Evolutionary conservation across 2,888 invertebrate genomes (phyloP).

Genomic region (Hyposoter dolosus): DNA sequence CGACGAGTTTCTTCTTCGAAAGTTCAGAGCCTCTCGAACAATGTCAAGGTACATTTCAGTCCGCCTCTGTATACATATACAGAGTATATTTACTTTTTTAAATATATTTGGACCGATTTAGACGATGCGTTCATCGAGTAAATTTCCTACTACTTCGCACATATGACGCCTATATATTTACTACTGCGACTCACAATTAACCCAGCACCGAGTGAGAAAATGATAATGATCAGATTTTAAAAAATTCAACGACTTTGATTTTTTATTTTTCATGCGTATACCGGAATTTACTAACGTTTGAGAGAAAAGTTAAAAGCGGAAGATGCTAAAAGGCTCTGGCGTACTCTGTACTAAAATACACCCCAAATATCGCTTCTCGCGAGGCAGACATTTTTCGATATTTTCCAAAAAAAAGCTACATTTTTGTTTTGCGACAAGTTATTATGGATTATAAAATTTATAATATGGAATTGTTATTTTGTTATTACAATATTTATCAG

Average conservation of each 20-base stretch:
- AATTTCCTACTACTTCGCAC: not conserved
- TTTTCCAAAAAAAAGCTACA: too few species aligned
- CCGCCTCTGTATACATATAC: not conserved
- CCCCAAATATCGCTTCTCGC: too few species aligned
- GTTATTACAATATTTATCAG: too few species aligned
- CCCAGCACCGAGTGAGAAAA: not conserved
- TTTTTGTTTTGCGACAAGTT: not conserved
- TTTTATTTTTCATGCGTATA: not conserved
- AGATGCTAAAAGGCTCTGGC: too few species aligned
- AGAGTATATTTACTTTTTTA: not conserved
- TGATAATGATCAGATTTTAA: too few species aligned
- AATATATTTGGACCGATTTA: not conserved
- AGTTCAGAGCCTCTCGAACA: slow-evolving; percentile 61
- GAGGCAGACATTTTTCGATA: too few species aligned
- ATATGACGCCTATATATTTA: not conserved
- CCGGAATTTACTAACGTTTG: too few species aligned
- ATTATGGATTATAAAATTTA: not conserved
- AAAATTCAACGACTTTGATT: not conserved
- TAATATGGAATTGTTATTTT: not conserved
- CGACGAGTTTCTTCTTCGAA: slow-evolving; percentile 53
- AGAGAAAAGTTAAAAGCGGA: too few species aligned
- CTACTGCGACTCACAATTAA: not conserved
- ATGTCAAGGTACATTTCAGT: slow-evolving; percentile 59
- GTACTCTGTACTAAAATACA: too few species aligned
- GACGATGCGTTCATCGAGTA: not conserved